Base-by-base conservation (phyloP, 2,113 vertebrate species). In the Microtus pennsylvanicus region DNA sequence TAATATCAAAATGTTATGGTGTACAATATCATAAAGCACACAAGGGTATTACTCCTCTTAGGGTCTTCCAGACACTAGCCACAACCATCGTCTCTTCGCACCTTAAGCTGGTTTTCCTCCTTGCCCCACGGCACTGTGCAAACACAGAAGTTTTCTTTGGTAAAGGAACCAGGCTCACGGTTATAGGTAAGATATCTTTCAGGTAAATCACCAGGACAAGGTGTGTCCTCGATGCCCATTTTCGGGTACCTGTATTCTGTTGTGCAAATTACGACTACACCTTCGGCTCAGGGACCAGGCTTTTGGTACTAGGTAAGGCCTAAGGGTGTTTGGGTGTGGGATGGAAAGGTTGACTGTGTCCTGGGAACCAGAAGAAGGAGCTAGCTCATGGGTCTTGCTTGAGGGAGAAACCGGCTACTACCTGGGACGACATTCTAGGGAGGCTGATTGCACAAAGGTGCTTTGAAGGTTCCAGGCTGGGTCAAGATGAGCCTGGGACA, bases 101-200 rank as follows among this genome's bases (percentile, higher is more conserved):
- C 30, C 17, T 78, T 26, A 14, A 1, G 2, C 13, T n/a, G 38
- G 14, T 35, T 97, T 97, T 92, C 30, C 69, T 93, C 52, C 89
- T 52, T 35, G 38, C 19, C 58, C 33, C 72, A 52, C 1, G 14
- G 50, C 91, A 97, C 95, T 33, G 98, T 98, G 98, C 0, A 0
- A 94, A 5, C 9, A 69, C 82, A 50, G 63, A 61, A 0, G 0
- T 88, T 24, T 90, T 81, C 95, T 99, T 99, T 6, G 99, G 99
- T 33, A 35, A 7, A 13, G 99, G 99, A 58, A 99, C 99, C 92
- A 99, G 98, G 95, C 98, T 99, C 61, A 98, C 98, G 0, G 98
- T 99, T 28, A 77, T 99, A 0, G 99, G 99, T 99, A 98, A 99
- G 99, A 89, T 38, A 33, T 7, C 0, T 83, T 42, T 4, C 0